phyloP scores from a whole-genome alignment of 2,888 invertebrate genomes.

The Octonoba sinensis region DNA sequence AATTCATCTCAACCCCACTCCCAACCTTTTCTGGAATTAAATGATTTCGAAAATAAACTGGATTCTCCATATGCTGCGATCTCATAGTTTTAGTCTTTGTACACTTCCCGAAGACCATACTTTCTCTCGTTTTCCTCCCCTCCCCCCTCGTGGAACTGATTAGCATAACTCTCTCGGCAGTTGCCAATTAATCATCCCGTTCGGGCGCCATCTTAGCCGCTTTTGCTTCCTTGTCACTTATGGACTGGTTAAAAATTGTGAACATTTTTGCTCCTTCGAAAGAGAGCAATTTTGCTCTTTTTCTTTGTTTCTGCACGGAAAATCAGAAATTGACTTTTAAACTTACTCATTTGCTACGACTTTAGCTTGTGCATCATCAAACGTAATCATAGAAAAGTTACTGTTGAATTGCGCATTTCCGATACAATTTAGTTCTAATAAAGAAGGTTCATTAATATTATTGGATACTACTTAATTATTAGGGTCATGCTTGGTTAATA shows the following conservation, averaged over 20 bases:
- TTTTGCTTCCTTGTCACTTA: conserved; percentile 20
- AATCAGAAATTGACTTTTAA: no score
- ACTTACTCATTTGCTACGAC: no score
- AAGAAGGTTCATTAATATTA: no score
- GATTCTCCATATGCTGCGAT: conserved; percentile 49
- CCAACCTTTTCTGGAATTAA: conserved; percentile 45
- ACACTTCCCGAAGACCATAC: background rate
- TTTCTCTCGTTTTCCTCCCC: conserved; percentile 15
- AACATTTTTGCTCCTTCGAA: background rate
- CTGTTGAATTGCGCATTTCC: no score
- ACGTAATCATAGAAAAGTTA: no score
- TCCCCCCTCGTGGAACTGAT: conserved; percentile 29
- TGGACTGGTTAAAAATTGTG: conserved; percentile 54
- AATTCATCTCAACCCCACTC: no score
- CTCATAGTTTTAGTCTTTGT: conserved; percentile 51
- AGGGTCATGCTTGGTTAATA: no score
- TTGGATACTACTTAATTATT: no score
- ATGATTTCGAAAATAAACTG: conserved; percentile 54
- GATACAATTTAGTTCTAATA: no score
- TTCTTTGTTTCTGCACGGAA: no score
- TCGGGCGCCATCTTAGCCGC: conserved; percentile 23
- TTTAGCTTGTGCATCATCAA: no score
- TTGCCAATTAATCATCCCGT: conserved; percentile 58
- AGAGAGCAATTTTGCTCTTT: no score
- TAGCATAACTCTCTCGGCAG: conserved; percentile 47